Conservation (phyloP, 2,888 invertebrate species). For the Pammene fasciana region DNA sequence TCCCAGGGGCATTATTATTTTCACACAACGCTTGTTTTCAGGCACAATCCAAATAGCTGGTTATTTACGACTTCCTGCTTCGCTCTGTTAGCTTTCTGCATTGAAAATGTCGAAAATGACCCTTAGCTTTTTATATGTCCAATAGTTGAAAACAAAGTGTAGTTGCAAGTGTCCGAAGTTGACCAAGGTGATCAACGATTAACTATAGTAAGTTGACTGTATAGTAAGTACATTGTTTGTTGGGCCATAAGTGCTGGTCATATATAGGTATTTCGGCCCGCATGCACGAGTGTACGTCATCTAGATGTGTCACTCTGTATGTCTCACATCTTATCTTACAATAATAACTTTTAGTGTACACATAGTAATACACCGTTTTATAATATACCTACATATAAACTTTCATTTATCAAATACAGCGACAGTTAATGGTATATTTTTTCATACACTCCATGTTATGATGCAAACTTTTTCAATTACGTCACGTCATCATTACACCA, state of each 20-base stretch:
- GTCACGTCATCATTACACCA: slow-evolving; percentile 32
- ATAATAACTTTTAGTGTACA: no score
- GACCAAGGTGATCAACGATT: background rate
- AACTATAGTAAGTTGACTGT: slow-evolving; percentile 2
- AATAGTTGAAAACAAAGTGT: slow-evolving; percentile 11
- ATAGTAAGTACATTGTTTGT: no score
- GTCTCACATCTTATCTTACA: no score
- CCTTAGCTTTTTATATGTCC: slow-evolving; percentile 9
- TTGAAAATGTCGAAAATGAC: slow-evolving; percentile 24
- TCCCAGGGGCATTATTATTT: slow-evolving; percentile 67
- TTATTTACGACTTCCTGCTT: slow-evolving; percentile 69
- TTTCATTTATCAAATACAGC: no score
- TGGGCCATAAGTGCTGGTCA: no score
- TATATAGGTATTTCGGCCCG: no score
- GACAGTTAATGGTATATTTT: no score
- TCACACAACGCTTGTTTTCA: slow-evolving; percentile 61
- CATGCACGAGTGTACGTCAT: no score
- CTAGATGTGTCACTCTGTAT: no score
- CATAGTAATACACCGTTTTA: no score
- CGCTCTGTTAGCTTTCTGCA: slow-evolving; percentile 16
- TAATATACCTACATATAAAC: no score
- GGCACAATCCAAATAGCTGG: slow-evolving; percentile 69
- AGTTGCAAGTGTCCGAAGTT: slow-evolving; percentile 17
- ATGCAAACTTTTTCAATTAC: slow-evolving; percentile 33
- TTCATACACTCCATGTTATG: slow-evolving; percentile 6